phyloP scores from a whole-genome alignment of 92 coral and sea anemone species.

The Anthopleura xanthogrammica region DNA sequence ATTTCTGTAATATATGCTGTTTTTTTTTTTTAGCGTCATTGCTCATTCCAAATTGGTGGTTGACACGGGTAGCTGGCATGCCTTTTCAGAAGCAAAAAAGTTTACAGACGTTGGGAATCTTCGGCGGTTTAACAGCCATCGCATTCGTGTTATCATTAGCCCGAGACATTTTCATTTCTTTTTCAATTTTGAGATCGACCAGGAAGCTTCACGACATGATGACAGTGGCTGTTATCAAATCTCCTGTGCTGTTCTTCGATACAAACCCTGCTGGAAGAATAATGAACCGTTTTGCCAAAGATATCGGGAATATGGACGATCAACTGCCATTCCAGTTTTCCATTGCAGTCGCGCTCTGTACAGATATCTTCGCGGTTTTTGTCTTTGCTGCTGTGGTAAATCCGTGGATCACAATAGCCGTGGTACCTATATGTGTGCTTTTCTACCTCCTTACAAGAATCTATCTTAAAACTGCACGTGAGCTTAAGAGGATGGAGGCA shows the following conservation, averaged over 20 bases:
- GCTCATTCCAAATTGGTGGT: constrained; percentile 25
- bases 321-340: constrained; percentile 37
- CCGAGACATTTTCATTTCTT: constrained; percentile 15
- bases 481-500: neutral
- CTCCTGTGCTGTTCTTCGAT: constrained; percentile 66
- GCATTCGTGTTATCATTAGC: constrained; percentile 29
- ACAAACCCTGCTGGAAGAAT: constrained; percentile 63
- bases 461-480: neutral
- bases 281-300: constrained; percentile 62
- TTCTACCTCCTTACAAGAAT: neutral
- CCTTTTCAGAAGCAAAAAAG: constrained; percentile 36
- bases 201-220: constrained; percentile 58
- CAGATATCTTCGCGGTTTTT: constrained; percentile 40
- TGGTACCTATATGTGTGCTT: neutral
- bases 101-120: constrained; percentile 29
- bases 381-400: constrained; percentile 49
- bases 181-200: constrained; percentile 39
- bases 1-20: neutral
- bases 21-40: neutral
- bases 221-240: constrained; percentile 52
- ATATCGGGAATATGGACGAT: constrained; percentile 52
- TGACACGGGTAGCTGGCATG: constrained; percentile 49
- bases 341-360: constrained; percentile 33
- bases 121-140: constrained; percentile 39
- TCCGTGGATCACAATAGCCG: neutral